phyloP scores from a whole-genome alignment of 2,113 vertebrate genomes.

The Rattus rattus region DNA sequence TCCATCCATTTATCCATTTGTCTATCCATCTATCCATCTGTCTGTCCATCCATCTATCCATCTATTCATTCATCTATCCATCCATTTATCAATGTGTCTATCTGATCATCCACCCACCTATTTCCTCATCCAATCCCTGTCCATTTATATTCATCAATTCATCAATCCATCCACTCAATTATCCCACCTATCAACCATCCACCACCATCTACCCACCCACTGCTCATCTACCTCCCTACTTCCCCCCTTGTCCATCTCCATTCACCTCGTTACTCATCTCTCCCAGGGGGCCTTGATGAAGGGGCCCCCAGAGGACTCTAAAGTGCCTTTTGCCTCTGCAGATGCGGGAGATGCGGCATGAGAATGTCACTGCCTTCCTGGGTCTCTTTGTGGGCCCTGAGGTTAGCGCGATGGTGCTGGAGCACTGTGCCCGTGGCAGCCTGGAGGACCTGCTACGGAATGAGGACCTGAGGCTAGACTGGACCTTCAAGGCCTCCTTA shows the following conservation, averaged over 20 bases:
- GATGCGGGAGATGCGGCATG: conserved; percentile 93
- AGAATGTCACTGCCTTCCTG: conserved; percentile 93
- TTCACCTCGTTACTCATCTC: too few species aligned
- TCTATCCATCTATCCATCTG: not conserved
- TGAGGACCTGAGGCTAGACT: conserved; percentile 92
- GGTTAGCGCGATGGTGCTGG: conserved; percentile 91
- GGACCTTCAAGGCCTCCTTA: conserved; percentile 97
- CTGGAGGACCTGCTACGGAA: conserved; percentile 94
- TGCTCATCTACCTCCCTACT: not conserved
- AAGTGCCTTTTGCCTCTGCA: conserved; percentile 73
- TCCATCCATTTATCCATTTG: not conserved
- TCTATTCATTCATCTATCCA: not conserved
- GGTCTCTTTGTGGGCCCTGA: conserved; percentile 91
- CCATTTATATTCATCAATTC: too few species aligned
- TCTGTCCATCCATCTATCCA: not conserved
- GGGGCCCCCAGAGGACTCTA: not conserved
- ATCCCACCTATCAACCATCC: not conserved
- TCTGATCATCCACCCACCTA: too few species aligned
- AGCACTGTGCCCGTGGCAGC: conserved; percentile 94
- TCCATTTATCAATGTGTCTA: too few species aligned
- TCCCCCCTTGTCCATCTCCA: not conserved
- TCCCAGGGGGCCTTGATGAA: not conserved
- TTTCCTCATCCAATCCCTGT: not conserved
- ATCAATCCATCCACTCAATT: not conserved
- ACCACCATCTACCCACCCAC: not conserved